These are phyloP conservation scores for Vesta saturnalis DNA, from an alignment of 2,888 invertebrate species.

Conservation along the genomic window DNA sequence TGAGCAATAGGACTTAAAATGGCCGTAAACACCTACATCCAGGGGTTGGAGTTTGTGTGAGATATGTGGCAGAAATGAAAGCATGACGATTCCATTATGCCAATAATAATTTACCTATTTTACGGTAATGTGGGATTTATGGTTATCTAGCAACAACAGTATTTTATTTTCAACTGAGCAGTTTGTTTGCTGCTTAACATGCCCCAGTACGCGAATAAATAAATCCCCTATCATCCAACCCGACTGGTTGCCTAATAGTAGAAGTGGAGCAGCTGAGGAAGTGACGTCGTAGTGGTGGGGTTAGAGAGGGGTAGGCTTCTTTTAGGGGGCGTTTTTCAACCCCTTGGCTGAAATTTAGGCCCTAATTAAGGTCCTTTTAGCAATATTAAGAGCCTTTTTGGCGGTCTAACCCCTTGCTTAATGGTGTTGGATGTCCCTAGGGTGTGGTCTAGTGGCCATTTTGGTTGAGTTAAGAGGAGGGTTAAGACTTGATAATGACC, in stretches of 20 bases:
- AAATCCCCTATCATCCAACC: slow-evolving; percentile 26
- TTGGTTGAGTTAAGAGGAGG: too few relatives aligned
- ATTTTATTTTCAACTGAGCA: slow-evolving; percentile 42
- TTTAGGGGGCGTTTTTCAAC: too few relatives aligned
- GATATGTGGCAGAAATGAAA: slow-evolving; percentile 52
- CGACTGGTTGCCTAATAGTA: slow-evolving; percentile 13
- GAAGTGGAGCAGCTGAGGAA: too few relatives aligned
- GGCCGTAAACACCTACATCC: slow-evolving; percentile 40
- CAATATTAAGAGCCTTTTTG: too few relatives aligned
- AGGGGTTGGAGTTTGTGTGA: slow-evolving; percentile 47
- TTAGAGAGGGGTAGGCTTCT: too few relatives aligned
- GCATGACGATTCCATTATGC: slow-evolving; percentile 51
- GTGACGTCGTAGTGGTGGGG: too few relatives aligned
- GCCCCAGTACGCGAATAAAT: slow-evolving; percentile 47
- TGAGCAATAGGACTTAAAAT: slow-evolving; percentile 45
- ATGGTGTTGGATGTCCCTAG: too few relatives aligned
- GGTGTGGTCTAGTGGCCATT: too few relatives aligned
- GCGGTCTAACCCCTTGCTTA: too few relatives aligned
- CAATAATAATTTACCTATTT: slow-evolving; percentile 48
- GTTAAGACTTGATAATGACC: too few relatives aligned
- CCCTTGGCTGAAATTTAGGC: too few relatives aligned
- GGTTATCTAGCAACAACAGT: slow-evolving; percentile 48
- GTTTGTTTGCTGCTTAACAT: slow-evolving; percentile 38
- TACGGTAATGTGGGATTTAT: slow-evolving; percentile 48
- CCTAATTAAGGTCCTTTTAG: too few relatives aligned